These are phyloP conservation scores for Chelonus formosanus DNA, from an alignment of 2,888 invertebrate species.

Conservation along the genomic window DNA sequence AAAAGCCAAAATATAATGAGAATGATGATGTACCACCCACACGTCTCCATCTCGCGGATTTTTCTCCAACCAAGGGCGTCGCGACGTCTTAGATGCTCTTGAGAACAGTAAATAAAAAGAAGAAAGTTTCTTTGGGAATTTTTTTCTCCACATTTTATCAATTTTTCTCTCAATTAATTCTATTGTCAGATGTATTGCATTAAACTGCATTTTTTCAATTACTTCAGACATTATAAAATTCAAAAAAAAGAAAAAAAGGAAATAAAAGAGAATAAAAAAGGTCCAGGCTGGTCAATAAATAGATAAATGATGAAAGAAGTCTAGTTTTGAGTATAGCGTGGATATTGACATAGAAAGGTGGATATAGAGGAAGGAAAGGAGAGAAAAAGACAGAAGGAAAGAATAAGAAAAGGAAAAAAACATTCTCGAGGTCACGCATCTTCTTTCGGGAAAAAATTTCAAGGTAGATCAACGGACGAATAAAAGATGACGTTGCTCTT, in stretches of 20 bases:
- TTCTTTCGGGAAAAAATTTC: conserved; percentile 27
- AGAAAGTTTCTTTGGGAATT: conserved; percentile 1
- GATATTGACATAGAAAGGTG: neutral
- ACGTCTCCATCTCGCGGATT: conserved; percentile 63
- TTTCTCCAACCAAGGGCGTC: conserved; percentile 58
- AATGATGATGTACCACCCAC: conserved; percentile 23
- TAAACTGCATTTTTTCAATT: no score
- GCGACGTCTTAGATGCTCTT: conserved; percentile 57
- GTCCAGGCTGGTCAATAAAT: neutral
- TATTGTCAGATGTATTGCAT: conserved; percentile 3
- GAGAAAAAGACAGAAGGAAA: neutral
- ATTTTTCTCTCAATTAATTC: neutral
- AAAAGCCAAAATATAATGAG: no score
- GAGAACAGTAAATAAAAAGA: conserved; percentile 45
- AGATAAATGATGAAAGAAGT: neutral
- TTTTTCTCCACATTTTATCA: neutral
- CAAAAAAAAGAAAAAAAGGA: conserved; percentile 8
- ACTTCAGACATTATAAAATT: neutral
- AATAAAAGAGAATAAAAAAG: conserved; percentile 5
- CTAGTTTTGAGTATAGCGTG: neutral
- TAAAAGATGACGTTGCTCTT: neutral
- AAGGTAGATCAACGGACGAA: conserved; percentile 16
- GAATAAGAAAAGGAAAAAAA: conserved; percentile 1
- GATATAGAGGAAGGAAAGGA: conserved; percentile 5
- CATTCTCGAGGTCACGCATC: conserved; percentile 22